Evolutionary conservation across 2,797 vertebrate species (phyloP), one percentile per base, ranked within the genome.

Genomic region (Capromys pilorides): DNA sequence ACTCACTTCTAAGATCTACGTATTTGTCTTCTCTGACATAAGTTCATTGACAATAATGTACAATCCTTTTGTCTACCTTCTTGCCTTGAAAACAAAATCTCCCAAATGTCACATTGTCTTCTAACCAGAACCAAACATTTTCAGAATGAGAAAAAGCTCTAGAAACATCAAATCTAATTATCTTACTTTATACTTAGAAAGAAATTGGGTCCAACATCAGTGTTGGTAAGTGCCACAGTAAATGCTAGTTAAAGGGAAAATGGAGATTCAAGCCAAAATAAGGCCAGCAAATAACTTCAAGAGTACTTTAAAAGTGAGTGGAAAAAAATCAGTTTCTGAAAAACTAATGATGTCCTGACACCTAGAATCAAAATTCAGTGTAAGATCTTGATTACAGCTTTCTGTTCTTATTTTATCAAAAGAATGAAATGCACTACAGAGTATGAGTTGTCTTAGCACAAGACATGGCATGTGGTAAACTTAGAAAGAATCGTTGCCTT

Each of bases 341-440:
- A 73, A 93, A 82, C 4, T 41, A 84, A 16, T 9, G 3, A 36
- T 67, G 59, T 1, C 2, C 33, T 64, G 36, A 87, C 45, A 59
- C 45, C 73, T 81, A 24, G 45, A 59, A 33, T 51, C 19, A 19
- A 36, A 66, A 33, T 51, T 12, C 13, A 19, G 19, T n/a, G 8
- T 64, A 39, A 51, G 16, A 59, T 64, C 39, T 73, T 71, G 28
- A 71, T 80, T 85, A 73, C 36, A 22, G 31, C 19, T 85, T 31
- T 2, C 24, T n/a, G 6, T 28, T 36, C 7, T 85, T 91, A 39
- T 62, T 83, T 36, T 62, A 3, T 80, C 22, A 89, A 51, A 95
- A 57, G 81, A 86, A 62, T 86, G n/a, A 94, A 90, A 86, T 91
- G 85, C 91, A 71, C 31, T 64, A 91, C 49, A 10, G 12, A 9